These are phyloP conservation scores for Ruditapes philippinarum DNA, from an alignment of 1,140 invertebrate genomes.

Conservation along the genomic window DNA sequence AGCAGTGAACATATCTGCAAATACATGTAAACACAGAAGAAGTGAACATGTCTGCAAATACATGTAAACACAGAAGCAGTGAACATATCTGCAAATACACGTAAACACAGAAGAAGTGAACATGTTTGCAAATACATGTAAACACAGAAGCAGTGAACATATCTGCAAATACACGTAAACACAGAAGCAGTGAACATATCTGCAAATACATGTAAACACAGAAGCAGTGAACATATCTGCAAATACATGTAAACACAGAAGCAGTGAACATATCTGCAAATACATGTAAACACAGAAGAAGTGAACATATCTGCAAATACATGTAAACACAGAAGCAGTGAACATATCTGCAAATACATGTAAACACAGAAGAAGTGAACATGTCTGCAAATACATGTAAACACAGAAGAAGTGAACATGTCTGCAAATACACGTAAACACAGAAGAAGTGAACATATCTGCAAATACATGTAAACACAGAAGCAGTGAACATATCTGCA, in stretches of 20 bases:
- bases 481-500: not conserved
- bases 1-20: not conserved
- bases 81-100: no score
- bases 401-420: not conserved
- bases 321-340: not conserved
- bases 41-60: no score
- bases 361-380: not conserved
- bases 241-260: not conserved
- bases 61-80: no score
- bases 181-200: not conserved
- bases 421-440: not conserved
- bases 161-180: no score
- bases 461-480: not conserved
- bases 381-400: not conserved
- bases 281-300: no score
- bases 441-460: not conserved
- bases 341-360: not conserved
- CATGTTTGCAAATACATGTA: no score
- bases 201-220: not conserved
- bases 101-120: no score
- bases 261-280: not conserved
- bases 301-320: slow-evolving; percentile 21
- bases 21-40: no score
- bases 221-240: not conserved
- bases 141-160: no score